Evolutionary conservation across 2,888 invertebrate genomes (phyloP).

Genomic region (Apamea anceps): DNA sequence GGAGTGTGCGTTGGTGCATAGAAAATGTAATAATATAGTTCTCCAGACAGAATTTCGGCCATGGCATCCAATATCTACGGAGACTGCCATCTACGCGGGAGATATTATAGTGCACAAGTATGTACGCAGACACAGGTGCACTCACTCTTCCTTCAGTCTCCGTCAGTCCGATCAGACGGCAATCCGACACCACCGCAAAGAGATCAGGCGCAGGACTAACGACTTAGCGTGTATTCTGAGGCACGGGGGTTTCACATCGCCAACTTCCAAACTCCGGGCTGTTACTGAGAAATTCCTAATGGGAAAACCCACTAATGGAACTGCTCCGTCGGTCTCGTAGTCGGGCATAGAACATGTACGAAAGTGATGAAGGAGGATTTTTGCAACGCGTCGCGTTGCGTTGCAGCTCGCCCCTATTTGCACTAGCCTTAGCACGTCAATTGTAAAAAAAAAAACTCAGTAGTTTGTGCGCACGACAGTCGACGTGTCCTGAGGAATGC

Average conservation of each 20-base stretch:
- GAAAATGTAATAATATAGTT: not conserved
- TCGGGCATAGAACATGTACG: not conserved
- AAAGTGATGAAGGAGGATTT: not conserved
- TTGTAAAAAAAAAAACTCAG: constrained; percentile 10
- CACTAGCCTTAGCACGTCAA: constrained; percentile 5
- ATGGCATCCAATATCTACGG: not conserved
- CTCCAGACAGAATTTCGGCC: not conserved
- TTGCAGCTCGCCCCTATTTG: not conserved
- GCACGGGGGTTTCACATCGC: not conserved
- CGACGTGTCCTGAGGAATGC: constrained; percentile 49
- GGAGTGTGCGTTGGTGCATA: not conserved
- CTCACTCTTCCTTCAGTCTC: not conserved
- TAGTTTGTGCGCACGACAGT: constrained; percentile 24
- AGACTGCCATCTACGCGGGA: not conserved
- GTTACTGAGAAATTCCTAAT: not conserved
- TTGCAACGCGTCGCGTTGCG: not conserved
- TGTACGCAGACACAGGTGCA: not conserved
- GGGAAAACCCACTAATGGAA: not conserved
- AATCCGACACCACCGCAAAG: not conserved
- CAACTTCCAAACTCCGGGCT: not conserved
- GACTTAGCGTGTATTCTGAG: not conserved
- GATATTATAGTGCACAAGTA: not conserved
- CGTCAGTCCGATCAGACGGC: not conserved
- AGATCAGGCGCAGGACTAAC: not conserved
- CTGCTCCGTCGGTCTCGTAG: not conserved